phyloP scores from a whole-genome alignment of 2,888 invertebrate species.

The Drosophila incognita region DNA sequence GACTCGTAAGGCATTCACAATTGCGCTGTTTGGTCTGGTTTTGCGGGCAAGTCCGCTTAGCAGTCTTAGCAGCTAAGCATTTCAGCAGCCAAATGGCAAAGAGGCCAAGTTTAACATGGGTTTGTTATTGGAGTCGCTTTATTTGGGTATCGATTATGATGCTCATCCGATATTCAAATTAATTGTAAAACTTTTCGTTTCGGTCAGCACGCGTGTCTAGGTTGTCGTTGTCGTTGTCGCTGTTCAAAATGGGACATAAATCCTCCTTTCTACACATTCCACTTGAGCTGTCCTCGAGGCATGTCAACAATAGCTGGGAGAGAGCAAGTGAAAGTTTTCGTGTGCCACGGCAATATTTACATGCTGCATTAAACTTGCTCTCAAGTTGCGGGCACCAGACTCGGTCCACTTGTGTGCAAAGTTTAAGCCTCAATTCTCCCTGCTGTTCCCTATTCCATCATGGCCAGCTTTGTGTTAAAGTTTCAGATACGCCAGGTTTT shows the following conservation, averaged over 20 bases:
- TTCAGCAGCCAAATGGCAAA: conserved; percentile 25
- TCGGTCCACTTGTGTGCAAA: conserved; percentile 52
- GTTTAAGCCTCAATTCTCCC: conserved; percentile 39
- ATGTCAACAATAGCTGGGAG: conserved; percentile 63
- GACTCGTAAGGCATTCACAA: conserved; percentile 50
- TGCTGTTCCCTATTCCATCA: not conserved
- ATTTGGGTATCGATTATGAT: conserved; percentile 28
- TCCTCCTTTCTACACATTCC: conserved; percentile 44
- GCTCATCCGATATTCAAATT: conserved; percentile 67
- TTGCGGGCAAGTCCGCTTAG: conserved; percentile 14
- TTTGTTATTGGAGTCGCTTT: not conserved
- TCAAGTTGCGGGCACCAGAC: conserved; percentile 51
- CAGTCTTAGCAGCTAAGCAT: conserved; percentile 22
- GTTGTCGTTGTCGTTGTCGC: conserved; percentile 19
- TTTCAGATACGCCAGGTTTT: conserved; percentile 70
- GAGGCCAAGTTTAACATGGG: not conserved
- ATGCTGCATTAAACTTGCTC: conserved; percentile 79
- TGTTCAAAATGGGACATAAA: conserved; percentile 45
- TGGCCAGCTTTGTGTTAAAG: conserved; percentile 56
- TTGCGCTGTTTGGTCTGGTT: conserved; percentile 36
- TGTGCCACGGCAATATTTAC: conserved; percentile 78
- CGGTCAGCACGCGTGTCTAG: conserved; percentile 59
- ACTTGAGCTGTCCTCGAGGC: conserved; percentile 36
- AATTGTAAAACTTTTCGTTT: conserved; percentile 70
- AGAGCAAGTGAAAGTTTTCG: conserved; percentile 71